Evolutionary conservation across 2,888 invertebrate species (phyloP), one percentile per base, ranked within the genome.

Genomic region (Diarsia mendica): DNA sequence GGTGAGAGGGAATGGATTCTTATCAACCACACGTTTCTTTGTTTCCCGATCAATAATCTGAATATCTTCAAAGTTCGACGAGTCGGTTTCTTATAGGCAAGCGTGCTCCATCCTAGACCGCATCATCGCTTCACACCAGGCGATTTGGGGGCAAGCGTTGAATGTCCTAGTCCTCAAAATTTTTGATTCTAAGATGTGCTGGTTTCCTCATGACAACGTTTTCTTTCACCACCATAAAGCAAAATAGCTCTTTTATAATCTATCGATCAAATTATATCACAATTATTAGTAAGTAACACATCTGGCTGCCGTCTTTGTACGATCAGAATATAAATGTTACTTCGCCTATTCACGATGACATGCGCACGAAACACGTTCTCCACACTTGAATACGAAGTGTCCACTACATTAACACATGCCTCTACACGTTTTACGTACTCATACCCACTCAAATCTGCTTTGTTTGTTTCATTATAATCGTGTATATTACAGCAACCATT

Each of bases 401-500:
- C 81, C 64, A 80, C 80, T 84, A 53, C 70, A 81, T 61, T 69
- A 72, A 67, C 80, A 73, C 82, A 76, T 77, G 84, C 33, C 72
- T 67, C 69, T 60, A 64, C 67, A 72, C 46, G 64, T 11, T 67
- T 58, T 61, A 67, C 70, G 69, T 83, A 58, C 63, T 67, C 23
- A 68, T 67, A 80, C 48, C 58, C 77, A 74, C 74, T 77, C 48
- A 58, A 80, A 68, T 74, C 69, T 66, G 51, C 58, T 74, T 83
- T 84, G 81, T 84, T 84, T 80, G 71, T 78, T 81, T 81, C 77
- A 72, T 84, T 84, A 69, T 61, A 74, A 81, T 84, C 69, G 73
- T 74, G 65, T 72, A 63, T 55, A 83, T 83, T 83, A 61, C 67
- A 78, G 69, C n/a, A 66, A 6, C n/a, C 49, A 72, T 83, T 75